Conservation (phyloP, 2,888 invertebrate genomes). For the Ctenicera cuprea region DNA sequence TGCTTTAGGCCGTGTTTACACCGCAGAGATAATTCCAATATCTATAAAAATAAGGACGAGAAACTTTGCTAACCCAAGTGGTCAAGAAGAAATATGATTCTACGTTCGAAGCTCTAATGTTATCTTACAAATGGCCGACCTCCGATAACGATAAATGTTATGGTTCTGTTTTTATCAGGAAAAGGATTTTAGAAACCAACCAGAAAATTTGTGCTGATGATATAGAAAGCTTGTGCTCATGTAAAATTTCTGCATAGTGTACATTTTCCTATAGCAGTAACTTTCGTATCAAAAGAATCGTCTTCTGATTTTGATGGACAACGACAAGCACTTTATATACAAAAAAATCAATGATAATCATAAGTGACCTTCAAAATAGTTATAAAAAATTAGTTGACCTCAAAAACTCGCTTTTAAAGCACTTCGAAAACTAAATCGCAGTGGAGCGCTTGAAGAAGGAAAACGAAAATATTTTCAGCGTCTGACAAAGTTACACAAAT, state of each 20-base stretch:
- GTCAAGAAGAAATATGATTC: slow-evolving; percentile 53
- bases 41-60: slow-evolving; percentile 53
- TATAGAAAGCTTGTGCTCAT: background rate
- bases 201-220: slow-evolving; percentile 9
- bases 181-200: slow-evolving; percentile 41
- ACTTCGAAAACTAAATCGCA: slow-evolving; percentile 3
- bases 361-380: background rate
- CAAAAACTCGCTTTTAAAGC: background rate
- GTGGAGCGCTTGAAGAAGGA: slow-evolving; percentile 27
- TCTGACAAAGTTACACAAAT: slow-evolving; percentile 57
- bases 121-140: slow-evolving; percentile 56
- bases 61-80: slow-evolving; percentile 48
- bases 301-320: too few species aligned
- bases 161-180: slow-evolving; percentile 56
- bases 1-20: slow-evolving; percentile 50
- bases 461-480: slow-evolving; percentile 47
- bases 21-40: slow-evolving; percentile 50
- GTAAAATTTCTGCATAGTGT: too few species aligned
- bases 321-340: too few species aligned
- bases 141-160: slow-evolving; percentile 59
- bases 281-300: too few species aligned
- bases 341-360: background rate
- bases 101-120: slow-evolving; percentile 52
- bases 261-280: too few species aligned
- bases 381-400: background rate